These are phyloP conservation scores for Hybognathus amarus DNA, from an alignment of 2,797 vertebrate species.

Conservation along the genomic window DNA sequence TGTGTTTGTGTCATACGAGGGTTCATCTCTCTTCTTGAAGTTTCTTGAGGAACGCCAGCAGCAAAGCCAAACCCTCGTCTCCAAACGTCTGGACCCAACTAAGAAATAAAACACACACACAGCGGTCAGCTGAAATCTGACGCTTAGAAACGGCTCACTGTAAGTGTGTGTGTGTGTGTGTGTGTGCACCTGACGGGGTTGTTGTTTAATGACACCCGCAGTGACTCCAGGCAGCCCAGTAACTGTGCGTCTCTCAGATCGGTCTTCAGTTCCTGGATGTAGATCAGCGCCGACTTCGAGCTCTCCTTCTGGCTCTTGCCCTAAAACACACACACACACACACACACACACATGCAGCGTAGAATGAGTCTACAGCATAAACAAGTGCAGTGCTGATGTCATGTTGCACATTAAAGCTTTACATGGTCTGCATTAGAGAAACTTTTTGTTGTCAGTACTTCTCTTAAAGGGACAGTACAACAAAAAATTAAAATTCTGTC, in stretches of 20 bases:
- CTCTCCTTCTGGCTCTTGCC: constrained; percentile 89
- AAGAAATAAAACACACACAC: constrained; percentile 9
- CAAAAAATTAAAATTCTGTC: neutral
- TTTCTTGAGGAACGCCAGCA: constrained; percentile 82
- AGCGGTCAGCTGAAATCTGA: neutral
- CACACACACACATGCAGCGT: neutral
- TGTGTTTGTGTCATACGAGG: constrained; percentile 65
- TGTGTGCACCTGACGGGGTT: constrained; percentile 89
- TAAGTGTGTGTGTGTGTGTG: neutral
- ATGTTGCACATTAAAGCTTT: neutral
- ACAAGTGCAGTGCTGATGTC: neutral
- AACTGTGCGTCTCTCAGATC: constrained; percentile 81
- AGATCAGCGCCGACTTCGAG: constrained; percentile 85
- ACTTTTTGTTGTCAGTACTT: too few species aligned
- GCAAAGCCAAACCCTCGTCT: constrained; percentile 82
- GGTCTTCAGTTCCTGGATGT: constrained; percentile 88
- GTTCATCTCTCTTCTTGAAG: constrained; percentile 87
- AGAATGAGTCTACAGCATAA: neutral
- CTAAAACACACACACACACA: constrained; percentile 65
- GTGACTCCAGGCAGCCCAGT: constrained; percentile 86
- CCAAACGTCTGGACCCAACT: constrained; percentile 96
- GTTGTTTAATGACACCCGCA: constrained; percentile 91
- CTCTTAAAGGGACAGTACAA: neutral
- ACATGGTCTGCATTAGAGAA: neutral
- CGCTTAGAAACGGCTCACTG: neutral